Conservation (phyloP, 2,797 vertebrate genomes). For the Oreonectes daqikongensis region DNA sequence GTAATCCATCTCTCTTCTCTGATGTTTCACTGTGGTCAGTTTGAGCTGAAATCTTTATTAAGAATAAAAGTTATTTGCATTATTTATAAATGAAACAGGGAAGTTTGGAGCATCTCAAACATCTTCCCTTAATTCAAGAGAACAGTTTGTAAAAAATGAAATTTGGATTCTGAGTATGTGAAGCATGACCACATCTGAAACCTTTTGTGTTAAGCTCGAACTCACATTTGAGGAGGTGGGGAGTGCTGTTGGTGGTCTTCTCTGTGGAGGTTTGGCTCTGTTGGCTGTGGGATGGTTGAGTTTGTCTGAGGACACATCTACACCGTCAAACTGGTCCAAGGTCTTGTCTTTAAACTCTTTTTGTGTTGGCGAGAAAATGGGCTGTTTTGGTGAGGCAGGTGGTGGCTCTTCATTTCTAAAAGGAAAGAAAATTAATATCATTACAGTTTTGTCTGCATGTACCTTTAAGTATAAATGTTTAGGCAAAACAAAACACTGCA, state of each 20-base stretch:
- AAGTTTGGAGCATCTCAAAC: background rate
- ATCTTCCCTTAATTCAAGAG: background rate
- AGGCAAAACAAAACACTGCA: background rate
- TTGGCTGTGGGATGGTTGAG: constrained; percentile 81
- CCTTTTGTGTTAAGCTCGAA: constrained; percentile 34
- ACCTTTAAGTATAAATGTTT: too few relatives aligned
- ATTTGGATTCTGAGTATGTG: background rate
- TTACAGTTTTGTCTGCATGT: background rate
- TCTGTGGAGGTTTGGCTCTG: constrained; percentile 80
- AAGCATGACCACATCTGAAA: background rate
- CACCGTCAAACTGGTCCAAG: constrained; percentile 64
- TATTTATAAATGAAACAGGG: background rate
- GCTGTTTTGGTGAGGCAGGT: constrained; percentile 57
- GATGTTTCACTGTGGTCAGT: constrained; percentile 48
- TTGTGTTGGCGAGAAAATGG: constrained; percentile 54
- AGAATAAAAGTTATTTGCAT: constrained; percentile 27
- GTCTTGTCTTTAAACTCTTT: constrained; percentile 64
- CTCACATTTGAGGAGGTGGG: constrained; percentile 51
- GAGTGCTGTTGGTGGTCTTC: constrained; percentile 75
- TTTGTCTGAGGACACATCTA: constrained; percentile 73
- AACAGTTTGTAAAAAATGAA: background rate
- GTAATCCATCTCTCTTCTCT: constrained; percentile 55
- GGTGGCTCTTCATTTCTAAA: constrained; percentile 64
- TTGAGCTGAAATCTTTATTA: constrained; percentile 50
- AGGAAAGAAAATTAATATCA: too few relatives aligned